These are phyloP conservation scores for Piaya cayana DNA, from an alignment of 2,113 vertebrate species.

Conservation along the genomic window DNA sequence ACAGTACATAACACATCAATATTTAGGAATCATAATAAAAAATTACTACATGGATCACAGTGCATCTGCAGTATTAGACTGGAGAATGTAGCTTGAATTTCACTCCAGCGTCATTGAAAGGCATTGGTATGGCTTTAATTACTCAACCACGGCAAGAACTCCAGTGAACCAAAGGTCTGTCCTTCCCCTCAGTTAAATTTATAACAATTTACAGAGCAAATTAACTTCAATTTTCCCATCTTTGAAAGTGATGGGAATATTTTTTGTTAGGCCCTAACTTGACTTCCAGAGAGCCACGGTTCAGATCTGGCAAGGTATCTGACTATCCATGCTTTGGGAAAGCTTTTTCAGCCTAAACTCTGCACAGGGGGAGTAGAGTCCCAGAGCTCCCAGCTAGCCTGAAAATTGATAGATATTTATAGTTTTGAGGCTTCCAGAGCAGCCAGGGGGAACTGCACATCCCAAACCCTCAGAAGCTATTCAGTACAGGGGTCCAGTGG, in stretches of 20 bases:
- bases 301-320: background rate
- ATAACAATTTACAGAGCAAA: background rate
- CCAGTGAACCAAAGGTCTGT: accelerated
- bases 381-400: background rate
- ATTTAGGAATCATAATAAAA: background rate
- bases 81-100: background rate
- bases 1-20: accelerated
- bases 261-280: accelerated
- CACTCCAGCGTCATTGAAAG: background rate
- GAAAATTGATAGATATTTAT: background rate
- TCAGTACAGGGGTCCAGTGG: accelerated
- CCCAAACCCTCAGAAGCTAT: background rate
- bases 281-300: too few species aligned
- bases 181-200: background rate
- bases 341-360: accelerated
- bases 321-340: accelerated
- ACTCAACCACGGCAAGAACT: background rate
- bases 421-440: background rate
- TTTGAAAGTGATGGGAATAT: background rate
- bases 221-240: background rate
- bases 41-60: background rate
- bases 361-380: background rate
- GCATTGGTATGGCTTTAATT: accelerated
- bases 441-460: too few species aligned
- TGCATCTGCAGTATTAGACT: background rate